A percentile compares a stretch with the other conserved stretches of the same genome.
Conservation (phyloP, 1,140 invertebrate genomes). For the Orussus abietinus region DNA sequence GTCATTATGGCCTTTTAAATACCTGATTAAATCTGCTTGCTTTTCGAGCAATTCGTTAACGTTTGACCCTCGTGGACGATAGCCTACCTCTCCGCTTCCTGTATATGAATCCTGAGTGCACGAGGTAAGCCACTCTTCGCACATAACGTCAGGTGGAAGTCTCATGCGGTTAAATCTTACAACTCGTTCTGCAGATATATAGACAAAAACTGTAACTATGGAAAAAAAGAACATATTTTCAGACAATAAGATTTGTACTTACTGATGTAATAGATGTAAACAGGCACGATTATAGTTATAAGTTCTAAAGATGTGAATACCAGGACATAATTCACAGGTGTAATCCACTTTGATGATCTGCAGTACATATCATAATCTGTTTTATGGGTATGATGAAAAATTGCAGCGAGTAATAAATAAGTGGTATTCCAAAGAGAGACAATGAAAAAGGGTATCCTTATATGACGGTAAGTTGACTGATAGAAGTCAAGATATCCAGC, state of each 20-base stretch:
- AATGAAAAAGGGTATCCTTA: constrained; percentile 60
- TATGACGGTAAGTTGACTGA: constrained; percentile 58
- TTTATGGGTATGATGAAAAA: constrained; percentile 63
- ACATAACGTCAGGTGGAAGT: constrained; percentile 56
- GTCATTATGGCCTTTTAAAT: constrained; percentile 52
- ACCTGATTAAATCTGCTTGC: constrained; percentile 58
- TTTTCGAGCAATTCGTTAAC: constrained; percentile 63
- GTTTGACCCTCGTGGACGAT: constrained; percentile 55
- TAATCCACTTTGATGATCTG: constrained; percentile 54
- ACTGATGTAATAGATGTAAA: constrained; percentile 61
- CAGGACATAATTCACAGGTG: constrained; percentile 57
- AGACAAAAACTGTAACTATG: background rate
- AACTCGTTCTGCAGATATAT: constrained; percentile 52
- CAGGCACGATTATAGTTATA: constrained; percentile 52
- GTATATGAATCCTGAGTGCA: constrained; percentile 50
- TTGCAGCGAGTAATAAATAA: constrained; percentile 57
- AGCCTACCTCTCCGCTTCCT: constrained; percentile 56
- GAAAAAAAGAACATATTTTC: constrained; percentile 18
- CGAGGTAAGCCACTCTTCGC: constrained; percentile 57
- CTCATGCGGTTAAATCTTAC: constrained; percentile 57
- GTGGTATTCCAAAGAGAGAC: constrained; percentile 62
- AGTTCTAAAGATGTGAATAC: constrained; percentile 57
- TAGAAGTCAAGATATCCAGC: constrained; percentile 67
- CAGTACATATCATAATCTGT: constrained; percentile 59
- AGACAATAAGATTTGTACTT: constrained; percentile 32